Evolutionary conservation across 2,113 vertebrate species (phyloP).

Genomic region (Trichomycterus rosablanca): DNA sequence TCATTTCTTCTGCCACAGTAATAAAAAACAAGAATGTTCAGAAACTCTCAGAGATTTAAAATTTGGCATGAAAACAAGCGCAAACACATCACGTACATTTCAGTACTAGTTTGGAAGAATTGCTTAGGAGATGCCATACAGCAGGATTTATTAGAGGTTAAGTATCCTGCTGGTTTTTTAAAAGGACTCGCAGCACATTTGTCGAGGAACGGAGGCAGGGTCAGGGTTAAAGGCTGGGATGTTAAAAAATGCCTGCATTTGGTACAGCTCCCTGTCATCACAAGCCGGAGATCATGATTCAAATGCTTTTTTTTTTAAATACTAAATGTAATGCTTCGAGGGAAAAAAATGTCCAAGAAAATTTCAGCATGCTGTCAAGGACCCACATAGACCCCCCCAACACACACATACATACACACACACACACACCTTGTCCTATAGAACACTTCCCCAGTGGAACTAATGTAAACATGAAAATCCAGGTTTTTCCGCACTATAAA

Average conservation of each 20-base stretch:
- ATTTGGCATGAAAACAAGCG: no score
- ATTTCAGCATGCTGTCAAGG: no score
- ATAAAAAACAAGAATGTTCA: no score
- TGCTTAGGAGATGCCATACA: slow-evolving; percentile 30
- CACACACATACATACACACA: no score
- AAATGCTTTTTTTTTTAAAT: slow-evolving; percentile 41
- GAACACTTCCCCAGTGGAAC: slow-evolving; percentile 21
- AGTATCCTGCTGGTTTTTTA: slow-evolving; percentile 41
- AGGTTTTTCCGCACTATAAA: slow-evolving; percentile 24
- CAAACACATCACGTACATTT: slow-evolving; percentile 35
- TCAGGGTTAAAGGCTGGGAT: background rate
- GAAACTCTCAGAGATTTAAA: no score
- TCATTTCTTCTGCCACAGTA: no score
- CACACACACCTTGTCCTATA: no score
- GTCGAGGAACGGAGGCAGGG: slow-evolving; percentile 38
- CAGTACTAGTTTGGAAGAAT: slow-evolving; percentile 24
- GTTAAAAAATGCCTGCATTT: slow-evolving; percentile 37
- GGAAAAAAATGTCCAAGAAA: slow-evolving; percentile 29
- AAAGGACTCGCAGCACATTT: slow-evolving; percentile 33
- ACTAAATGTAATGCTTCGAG: slow-evolving; percentile 24
- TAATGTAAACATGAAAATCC: slow-evolving; percentile 24
- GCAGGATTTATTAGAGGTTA: slow-evolving; percentile 45
- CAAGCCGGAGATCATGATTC: slow-evolving; percentile 34
- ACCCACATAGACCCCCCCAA: no score
- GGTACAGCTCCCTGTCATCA: slow-evolving; percentile 39